Conservation (phyloP, 2,888 invertebrate genomes). For the Lobophora halterata region DNA sequence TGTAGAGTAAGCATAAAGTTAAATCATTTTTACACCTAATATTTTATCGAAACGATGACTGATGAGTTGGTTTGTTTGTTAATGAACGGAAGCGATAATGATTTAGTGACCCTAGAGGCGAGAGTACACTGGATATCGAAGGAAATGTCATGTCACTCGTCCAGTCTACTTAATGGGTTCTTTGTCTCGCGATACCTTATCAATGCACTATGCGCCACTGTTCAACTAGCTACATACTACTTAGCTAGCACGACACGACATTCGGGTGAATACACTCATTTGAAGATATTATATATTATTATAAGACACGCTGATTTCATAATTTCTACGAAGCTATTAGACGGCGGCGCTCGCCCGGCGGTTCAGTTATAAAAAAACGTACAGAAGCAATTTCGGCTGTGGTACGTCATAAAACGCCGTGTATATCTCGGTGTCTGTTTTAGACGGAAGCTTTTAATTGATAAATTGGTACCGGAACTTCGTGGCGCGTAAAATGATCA, state of each 20-base stretch:
- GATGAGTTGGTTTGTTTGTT: slow-evolving; percentile 51
- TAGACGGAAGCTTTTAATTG: slow-evolving; percentile 77
- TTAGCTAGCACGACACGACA: slow-evolving; percentile 11
- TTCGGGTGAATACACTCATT: slow-evolving; percentile 9
- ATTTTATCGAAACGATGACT: slow-evolving; percentile 31
- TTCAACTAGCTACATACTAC: slow-evolving; percentile 41
- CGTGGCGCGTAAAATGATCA: slow-evolving; percentile 72
- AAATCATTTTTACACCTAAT: slow-evolving; percentile 20
- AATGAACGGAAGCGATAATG: slow-evolving; percentile 73
- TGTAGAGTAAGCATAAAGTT: slow-evolving; percentile 4
- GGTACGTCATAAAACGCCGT: slow-evolving; percentile 53
- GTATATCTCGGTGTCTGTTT: slow-evolving; percentile 46
- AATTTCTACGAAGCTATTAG: slow-evolving; percentile 22
- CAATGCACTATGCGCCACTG: slow-evolving; percentile 52
- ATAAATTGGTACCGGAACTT: slow-evolving; percentile 77
- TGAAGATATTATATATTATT: slow-evolving; percentile 4
- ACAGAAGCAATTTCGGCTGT: slow-evolving; percentile 42
- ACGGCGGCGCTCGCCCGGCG: slow-evolving; percentile 9
- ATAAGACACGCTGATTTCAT: slow-evolving; percentile 20
- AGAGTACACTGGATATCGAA: slow-evolving; percentile 70
- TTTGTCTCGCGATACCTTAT: slow-evolving; percentile 77
- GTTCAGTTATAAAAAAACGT: slow-evolving; percentile 35
- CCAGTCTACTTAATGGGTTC: slow-evolving; percentile 73
- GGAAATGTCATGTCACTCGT: slow-evolving; percentile 75
- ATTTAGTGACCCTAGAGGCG: slow-evolving; percentile 74